Evolutionary conservation across 2,113 vertebrate species (phyloP).

Genomic region (Nestor notabilis): DNA sequence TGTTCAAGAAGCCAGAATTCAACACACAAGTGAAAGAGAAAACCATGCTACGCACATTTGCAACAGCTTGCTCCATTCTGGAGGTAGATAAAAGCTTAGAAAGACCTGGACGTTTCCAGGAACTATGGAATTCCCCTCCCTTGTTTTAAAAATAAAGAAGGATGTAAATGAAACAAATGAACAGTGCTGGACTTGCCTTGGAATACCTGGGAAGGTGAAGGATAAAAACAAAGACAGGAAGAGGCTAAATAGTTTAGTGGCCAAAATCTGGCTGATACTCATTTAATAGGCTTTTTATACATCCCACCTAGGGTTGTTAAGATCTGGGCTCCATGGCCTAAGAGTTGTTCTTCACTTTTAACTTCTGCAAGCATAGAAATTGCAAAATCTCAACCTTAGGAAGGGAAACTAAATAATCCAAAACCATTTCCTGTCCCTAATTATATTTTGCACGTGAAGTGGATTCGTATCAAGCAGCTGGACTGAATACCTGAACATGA

Average conservation of each 20-base stretch:
- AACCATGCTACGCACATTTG: background rate
- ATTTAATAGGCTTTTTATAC: background rate
- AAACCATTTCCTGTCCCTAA: background rate
- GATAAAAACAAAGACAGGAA: background rate
- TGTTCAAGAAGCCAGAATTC: background rate
- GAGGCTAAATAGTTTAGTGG: background rate
- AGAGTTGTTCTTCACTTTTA: background rate
- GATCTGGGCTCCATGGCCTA: background rate
- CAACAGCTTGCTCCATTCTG: background rate
- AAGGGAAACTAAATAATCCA: background rate
- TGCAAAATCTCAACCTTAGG: background rate
- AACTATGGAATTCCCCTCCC: background rate
- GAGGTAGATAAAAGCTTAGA: background rate
- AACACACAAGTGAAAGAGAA: background rate
- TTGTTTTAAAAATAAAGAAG: background rate
- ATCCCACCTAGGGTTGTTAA: background rate
- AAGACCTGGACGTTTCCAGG: background rate
- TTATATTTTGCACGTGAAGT: background rate
- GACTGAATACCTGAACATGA: background rate
- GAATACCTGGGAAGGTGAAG: background rate
- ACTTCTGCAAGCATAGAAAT: background rate
- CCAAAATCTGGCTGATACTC: background rate
- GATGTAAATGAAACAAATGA: background rate
- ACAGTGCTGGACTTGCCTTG: background rate
- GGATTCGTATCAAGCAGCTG: background rate